A percentile compares a stretch with the other conserved stretches of the same genome.
These are phyloP conservation scores for Leptinotarsa tumamoca DNA, from an alignment of 2,888 invertebrate genomes.

Conservation along the genomic window DNA sequence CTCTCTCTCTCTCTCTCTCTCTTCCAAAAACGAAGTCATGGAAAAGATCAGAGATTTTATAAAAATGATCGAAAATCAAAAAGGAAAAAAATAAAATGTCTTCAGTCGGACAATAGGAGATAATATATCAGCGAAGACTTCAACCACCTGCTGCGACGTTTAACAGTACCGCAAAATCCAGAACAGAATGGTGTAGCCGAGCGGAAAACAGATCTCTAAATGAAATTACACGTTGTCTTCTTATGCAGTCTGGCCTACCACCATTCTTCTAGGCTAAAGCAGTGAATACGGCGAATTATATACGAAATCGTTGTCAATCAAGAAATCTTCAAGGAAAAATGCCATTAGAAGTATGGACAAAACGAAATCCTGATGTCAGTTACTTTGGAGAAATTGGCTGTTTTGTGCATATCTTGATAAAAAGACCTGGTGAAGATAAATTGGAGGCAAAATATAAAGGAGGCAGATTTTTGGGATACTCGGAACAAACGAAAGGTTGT, in stretches of 20 bases:
- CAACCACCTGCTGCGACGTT: background rate
- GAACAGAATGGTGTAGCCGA: background rate
- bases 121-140: too few species aligned
- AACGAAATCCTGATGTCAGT: background rate
- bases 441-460: conserved; percentile 39
- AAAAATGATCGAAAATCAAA: background rate
- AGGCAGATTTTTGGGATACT: background rate
- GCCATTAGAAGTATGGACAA: conserved; percentile 42
- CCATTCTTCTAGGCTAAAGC: too few species aligned
- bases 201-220: background rate
- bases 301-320: too few species aligned
- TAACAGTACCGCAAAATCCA: background rate
- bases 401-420: background rate
- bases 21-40: too few species aligned
- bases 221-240: background rate
- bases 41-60: too few species aligned
- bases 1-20: too few species aligned
- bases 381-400: conserved; percentile 3
- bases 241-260: background rate
- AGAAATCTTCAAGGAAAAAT: conserved; percentile 39
- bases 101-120: too few species aligned
- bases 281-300: too few species aligned
- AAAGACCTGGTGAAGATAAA: conserved; percentile 44
- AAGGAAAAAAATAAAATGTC: background rate
- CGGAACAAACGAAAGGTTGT: background rate